Evolutionary conservation across 2,797 vertebrate genomes (phyloP).

Genomic region (Sebastes matsubarae): DNA sequence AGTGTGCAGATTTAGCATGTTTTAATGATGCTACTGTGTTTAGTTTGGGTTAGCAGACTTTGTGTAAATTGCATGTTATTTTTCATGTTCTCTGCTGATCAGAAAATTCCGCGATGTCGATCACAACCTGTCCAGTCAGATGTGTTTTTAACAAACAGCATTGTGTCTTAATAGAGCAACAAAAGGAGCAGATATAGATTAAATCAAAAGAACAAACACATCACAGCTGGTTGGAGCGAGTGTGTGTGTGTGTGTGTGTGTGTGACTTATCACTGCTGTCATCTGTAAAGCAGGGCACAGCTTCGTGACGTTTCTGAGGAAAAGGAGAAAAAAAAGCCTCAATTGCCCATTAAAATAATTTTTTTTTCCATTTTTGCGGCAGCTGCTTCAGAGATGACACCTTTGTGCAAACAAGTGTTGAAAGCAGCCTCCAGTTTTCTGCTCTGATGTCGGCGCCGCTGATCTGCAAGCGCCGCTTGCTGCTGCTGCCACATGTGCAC

Average conservation of each 20-base stretch:
- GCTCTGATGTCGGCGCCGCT: conserved; percentile 65
- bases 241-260: background rate
- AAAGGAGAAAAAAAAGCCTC: conserved; percentile 35
- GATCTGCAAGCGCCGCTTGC: conserved; percentile 44
- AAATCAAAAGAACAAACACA: conserved; percentile 55
- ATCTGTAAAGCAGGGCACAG: conserved; percentile 22
- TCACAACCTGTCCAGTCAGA: conserved; percentile 18
- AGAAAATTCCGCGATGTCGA: background rate
- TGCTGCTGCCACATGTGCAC: conserved; percentile 17
- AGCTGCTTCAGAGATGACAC: conserved; percentile 71
- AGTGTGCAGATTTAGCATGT: background rate
- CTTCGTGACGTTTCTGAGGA: conserved; percentile 34
- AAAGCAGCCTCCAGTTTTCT: conserved; percentile 64
- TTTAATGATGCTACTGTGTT: background rate
- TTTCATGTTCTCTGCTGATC: background rate
- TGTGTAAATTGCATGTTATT: background rate
- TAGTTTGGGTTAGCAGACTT: background rate
- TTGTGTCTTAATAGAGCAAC: conserved; percentile 41
- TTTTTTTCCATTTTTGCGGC: conserved; percentile 7
- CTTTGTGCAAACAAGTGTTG: conserved; percentile 75
- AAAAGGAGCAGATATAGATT: conserved; percentile 49
- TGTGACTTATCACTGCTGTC: conserved; percentile 48
- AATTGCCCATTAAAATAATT: conserved; percentile 60
- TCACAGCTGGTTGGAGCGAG: conserved; percentile 44
- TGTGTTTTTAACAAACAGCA: conserved; percentile 47